Base-by-base conservation (phyloP, 1,140 invertebrate species). In the Sycophaga agraensis region DNA sequence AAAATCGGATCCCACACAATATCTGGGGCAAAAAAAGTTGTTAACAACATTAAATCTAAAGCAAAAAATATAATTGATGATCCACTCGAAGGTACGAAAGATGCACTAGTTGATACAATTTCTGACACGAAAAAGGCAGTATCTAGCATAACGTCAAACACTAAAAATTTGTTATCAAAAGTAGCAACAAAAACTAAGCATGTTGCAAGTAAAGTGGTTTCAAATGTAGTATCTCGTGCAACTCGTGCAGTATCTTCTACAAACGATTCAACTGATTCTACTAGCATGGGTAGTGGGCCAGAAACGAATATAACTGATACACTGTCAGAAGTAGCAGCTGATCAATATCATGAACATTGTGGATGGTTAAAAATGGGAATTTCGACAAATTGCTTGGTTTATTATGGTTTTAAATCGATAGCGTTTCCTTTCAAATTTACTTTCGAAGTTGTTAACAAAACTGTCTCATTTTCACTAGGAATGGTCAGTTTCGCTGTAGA, bases 341-440 rank as follows among this genome's bases (percentile, higher is more conserved):
- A n/a, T n/a, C n/a, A n/a, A n/a, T n/a, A n/a, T n/a, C n/a, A n/a
- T n/a, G 12, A 46, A 1, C 21, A 16, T 11, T 54, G 51, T 42
- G 16, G 16, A 12, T 54, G 51, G 51, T 54, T 16, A 4, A 0
- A 16, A 1, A 7, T 42, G 11, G 39, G 51, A 26, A 8, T 54
- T 12, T 34, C 51, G 3, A 54, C 40, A n/a, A 54, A 54, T 16
- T 54, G 51, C 21, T n/a, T 54, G 1, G 24, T 17, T n/a, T 42
- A 40, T 28, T 42, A 42, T 8, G 12, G 3, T 2, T 54, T 17
- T n/a, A 19, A 53, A 4, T 9, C 9, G 3, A 4, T 50, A 14
- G 19, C 37, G 12, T 6, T 49, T 7, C 46, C 49, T 4, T 22
- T 51, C 11, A 21, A 51, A 34, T n/a, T n/a, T n/a, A n/a, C n/a